Evolutionary conservation across 64 coral and sea anemone species (phyloP).

Genomic region (Dendronephthya gigantea): DNA sequence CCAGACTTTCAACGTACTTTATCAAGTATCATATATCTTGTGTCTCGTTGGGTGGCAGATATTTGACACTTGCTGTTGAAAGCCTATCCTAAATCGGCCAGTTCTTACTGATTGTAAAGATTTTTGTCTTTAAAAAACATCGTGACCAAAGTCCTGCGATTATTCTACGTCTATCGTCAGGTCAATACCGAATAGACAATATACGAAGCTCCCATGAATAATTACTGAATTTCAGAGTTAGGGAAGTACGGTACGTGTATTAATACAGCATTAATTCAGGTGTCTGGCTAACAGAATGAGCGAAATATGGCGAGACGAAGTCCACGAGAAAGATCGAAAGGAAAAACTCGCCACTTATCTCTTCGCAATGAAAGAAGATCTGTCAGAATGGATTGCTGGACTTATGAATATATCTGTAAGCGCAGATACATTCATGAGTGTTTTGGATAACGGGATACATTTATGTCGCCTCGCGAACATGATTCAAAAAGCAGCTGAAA

Average conservation of each 20-base stretch:
- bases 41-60: background rate
- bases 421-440: background rate
- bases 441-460: background rate
- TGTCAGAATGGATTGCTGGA: background rate
- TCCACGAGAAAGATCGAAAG: background rate
- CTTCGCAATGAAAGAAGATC: slow-evolving; percentile 9
- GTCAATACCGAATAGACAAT: background rate
- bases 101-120: no score
- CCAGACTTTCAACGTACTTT: background rate
- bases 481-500: slow-evolving; percentile 3
- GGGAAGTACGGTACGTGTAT: background rate
- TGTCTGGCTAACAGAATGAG: background rate
- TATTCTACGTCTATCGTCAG: no score
- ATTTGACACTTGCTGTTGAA: background rate
- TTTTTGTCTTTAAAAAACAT: no score
- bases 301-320: background rate
- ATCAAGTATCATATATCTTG: background rate
- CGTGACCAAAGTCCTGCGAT: no score
- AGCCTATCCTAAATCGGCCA: background rate
- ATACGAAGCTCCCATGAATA: background rate
- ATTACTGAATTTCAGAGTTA: background rate
- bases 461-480: slow-evolving; percentile 7
- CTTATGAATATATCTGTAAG: background rate
- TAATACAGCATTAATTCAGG: background rate
- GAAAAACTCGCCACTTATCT: background rate